Conservation (phyloP, 2,113 vertebrate species). For the Muntiacus reevesi region DNA sequence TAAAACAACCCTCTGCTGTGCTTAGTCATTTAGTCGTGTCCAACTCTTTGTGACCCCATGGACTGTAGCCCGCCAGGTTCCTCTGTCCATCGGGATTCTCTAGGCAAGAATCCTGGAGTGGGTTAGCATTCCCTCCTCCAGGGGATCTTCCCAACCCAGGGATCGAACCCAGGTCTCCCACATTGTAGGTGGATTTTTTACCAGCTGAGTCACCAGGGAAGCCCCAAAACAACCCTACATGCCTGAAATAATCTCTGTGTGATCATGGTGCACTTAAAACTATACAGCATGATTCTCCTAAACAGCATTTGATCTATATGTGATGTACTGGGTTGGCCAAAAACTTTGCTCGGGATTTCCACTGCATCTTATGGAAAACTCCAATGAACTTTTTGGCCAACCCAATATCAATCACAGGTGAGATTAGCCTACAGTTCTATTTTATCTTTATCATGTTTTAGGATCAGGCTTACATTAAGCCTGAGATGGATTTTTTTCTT, state of each 20-base stretch:
- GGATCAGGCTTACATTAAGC: background rate
- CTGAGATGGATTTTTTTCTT: background rate
- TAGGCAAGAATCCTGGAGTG: background rate
- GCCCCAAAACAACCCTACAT: background rate
- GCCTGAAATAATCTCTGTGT: background rate
- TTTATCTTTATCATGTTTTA: background rate
- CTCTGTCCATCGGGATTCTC: background rate
- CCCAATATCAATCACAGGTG: background rate
- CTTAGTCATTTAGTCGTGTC: background rate
- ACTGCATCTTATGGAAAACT: background rate
- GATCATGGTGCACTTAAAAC: background rate
- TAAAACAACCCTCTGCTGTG: background rate
- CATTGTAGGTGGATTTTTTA: background rate
- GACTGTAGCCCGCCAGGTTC: background rate
- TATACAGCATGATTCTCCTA: background rate
- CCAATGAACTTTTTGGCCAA: background rate
- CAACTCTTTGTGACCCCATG: background rate
- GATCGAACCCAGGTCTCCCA: background rate
- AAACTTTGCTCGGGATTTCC: background rate
- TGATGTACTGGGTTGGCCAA: background rate
- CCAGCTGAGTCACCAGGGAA: background rate
- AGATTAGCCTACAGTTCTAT: background rate
- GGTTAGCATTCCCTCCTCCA: background rate
- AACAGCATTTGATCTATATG: background rate
- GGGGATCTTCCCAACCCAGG: background rate